These are phyloP conservation scores for Aricia artaxerxes DNA, from an alignment of 2,888 invertebrate species.

Conservation along the genomic window DNA sequence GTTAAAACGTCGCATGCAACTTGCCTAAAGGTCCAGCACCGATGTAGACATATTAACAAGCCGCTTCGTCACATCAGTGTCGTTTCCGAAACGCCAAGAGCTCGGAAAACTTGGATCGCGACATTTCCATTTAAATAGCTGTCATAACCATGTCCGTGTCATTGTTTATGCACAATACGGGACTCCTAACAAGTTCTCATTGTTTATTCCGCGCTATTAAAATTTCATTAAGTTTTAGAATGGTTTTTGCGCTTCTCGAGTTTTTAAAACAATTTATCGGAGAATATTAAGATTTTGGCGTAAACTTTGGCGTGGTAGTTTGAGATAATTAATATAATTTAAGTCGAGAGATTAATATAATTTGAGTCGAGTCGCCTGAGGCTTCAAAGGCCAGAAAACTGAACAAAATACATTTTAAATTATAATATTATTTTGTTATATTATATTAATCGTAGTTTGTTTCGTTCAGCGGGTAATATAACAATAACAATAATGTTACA, in stretches of 20 bases:
- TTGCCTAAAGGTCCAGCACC: neutral
- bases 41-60: slow-evolving; percentile 25
- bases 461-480: no score
- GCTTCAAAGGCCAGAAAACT: no score
- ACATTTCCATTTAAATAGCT: slow-evolving; percentile 72
- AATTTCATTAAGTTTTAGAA: neutral
- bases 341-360: no score
- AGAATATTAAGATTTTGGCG: no score
- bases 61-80: slow-evolving; percentile 41
- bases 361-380: no score
- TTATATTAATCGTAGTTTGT: no score
- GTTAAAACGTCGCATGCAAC: neutral
- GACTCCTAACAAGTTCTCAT: slow-evolving; percentile 40
- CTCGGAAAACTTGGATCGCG: slow-evolving; percentile 62
- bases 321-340: no score
- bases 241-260: neutral
- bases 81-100: slow-evolving; percentile 61
- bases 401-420: no score
- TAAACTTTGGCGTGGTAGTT: no score
- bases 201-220: slow-evolving; percentile 12
- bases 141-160: slow-evolving; percentile 61
- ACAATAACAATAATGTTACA: no score
- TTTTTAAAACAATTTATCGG: no score
- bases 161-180: slow-evolving; percentile 53
- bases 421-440: no score